Evolutionary conservation across 2,888 invertebrate genomes (phyloP).

Genomic region (Isotomurus palustris): DNA sequence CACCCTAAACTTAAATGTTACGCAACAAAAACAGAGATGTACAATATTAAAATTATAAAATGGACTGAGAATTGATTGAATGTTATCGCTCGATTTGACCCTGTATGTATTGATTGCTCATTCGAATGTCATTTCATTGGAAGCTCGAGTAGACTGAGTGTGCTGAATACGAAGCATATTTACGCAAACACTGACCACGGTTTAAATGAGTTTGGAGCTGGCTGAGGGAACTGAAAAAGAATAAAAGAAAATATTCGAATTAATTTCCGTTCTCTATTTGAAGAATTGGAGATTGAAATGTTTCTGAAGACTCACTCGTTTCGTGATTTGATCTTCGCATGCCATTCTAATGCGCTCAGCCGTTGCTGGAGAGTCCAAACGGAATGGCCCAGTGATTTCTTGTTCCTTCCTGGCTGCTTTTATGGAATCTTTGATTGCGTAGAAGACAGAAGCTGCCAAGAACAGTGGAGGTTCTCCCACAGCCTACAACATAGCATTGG

Average conservation of each 20-base stretch:
- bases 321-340: slow-evolving; percentile 70
- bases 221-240: slow-evolving; percentile 36
- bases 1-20: too few relatives aligned
- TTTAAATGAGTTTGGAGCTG: slow-evolving; percentile 34
- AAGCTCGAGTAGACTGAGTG: too few relatives aligned
- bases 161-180: too few relatives aligned
- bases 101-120: too few relatives aligned
- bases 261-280: neutral
- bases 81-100: too few relatives aligned
- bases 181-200: slow-evolving; percentile 44
- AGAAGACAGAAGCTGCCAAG: slow-evolving; percentile 77
- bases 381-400: slow-evolving; percentile 58
- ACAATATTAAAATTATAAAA: too few relatives aligned
- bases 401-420: slow-evolving; percentile 69
- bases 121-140: too few relatives aligned
- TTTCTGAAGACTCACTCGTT: slow-evolving; percentile 34
- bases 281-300: neutral
- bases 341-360: slow-evolving; percentile 84
- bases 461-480: slow-evolving; percentile 95
- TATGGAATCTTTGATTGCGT: slow-evolving; percentile 85
- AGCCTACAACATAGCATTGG: slow-evolving; percentile 58
- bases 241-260: neutral
- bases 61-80: too few relatives aligned
- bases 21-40: too few relatives aligned
- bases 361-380: slow-evolving; percentile 79